Evolutionary conservation across 2,797 vertebrate genomes (phyloP), one percentile per base, ranked within the genome.

Genomic region (Sarcoramphus papa): DNA sequence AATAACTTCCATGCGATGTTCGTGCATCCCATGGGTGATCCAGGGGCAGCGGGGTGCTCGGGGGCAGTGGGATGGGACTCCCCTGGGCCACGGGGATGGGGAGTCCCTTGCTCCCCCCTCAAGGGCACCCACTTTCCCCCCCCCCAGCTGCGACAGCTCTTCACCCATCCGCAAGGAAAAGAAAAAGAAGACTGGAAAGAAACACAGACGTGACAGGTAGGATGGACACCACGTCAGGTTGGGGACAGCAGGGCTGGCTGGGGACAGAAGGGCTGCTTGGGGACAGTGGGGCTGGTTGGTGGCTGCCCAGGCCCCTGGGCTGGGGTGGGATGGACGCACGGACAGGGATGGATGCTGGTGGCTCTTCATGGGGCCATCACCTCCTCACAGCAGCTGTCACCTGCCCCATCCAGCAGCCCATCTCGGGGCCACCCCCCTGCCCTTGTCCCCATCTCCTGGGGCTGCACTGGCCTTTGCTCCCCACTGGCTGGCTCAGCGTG

Each of bases 171-270:
- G 99, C 96, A 99, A 99, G 97, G 99, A 99, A 95, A 99, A 99
- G 98, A 99, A 99, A 97, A 99, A 99, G 96, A 99, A 99, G 97
- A 98, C 98, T 75, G 98, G 99, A 95, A 99, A 99, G 98, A 99
- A 99, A 97, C 99, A 99, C 98, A 99, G 99, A 94, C 98, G 99
- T 94, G 99, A 99, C 98, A 99, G 99, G 99, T 99, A 98, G 96
- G 95, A 50, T 19, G 53, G 67, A 22, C 22, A 47, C 0, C 0
- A 7, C 1, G 3, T 14, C 5, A 13, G 27, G 41, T 3, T 45
- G 22, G 14, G 47, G 16, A 31, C 50, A 45, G 2, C 1, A 2
- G 40, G 47, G 7, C 63, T 47, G 43, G 6, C 2, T 76, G 56
- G 56, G 27, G 51, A 30, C 30, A n/a, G 4, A 2, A 13, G 27